Evolutionary conservation across 2,888 invertebrate genomes (phyloP).

Genomic region (Nemotelus pantherinus): DNA sequence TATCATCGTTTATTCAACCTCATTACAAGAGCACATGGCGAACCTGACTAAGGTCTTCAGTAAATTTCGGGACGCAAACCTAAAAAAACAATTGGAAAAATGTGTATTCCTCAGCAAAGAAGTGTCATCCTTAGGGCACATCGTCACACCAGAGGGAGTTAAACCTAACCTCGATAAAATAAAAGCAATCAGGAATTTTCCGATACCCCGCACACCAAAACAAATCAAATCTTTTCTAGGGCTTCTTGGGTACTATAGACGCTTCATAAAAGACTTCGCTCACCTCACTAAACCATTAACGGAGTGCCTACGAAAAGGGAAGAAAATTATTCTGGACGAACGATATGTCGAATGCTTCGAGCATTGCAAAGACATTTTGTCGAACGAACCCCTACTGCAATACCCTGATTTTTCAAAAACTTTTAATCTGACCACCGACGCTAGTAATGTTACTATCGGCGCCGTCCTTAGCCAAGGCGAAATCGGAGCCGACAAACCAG

Average conservation of each 20-base stretch:
- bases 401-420: too few species aligned
- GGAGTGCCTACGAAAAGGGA: conserved; percentile 43
- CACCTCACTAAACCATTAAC: conserved; percentile 50
- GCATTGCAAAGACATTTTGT: too few species aligned
- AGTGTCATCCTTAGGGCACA: conserved; percentile 56
- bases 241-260: conserved; percentile 52
- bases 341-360: too few species aligned
- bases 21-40: conserved; percentile 54
- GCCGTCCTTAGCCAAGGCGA: too few species aligned
- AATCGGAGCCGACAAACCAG: too few species aligned
- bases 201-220: conserved; percentile 50
- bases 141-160: conserved; percentile 55
- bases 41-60: conserved; percentile 53
- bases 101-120: conserved; percentile 54
- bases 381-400: too few species aligned
- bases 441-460: too few species aligned
- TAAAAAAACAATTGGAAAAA: conserved; percentile 55
- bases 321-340: too few species aligned
- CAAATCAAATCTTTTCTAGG: too few species aligned
- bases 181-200: conserved; percentile 49
- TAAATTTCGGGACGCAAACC: conserved; percentile 50
- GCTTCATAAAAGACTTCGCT: conserved; percentile 51
- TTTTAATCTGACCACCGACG: too few species aligned
- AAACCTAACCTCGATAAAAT: conserved; percentile 55
- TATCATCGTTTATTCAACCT: conserved; percentile 55